phyloP scores from a whole-genome alignment of 2,113 vertebrate genomes.

The Mus musculus region GRCm39 chr12:51306501-51307000 shows the following conservation, averaged over 20 bases:
- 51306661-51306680: neutral
- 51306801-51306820: neutral
- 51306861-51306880: neutral
- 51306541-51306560: constrained; percentile 20
- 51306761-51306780: neutral
- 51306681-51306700: neutral
- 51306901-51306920: neutral
- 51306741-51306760: neutral
- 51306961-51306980: neutral
- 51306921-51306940: neutral
- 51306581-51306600: neutral
- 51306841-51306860: neutral
- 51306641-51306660: neutral
- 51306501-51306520: neutral
- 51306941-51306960: neutral
- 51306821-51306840: neutral
- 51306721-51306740: constrained; percentile 19
- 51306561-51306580: neutral
- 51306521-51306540: neutral
- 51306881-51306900: constrained; percentile 28
- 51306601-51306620: constrained; percentile 13
- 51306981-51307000: neutral
- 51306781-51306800: neutral
- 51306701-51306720: neutral
- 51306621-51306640: constrained; percentile 1